phyloP scores from a whole-genome alignment of 2,888 invertebrate genomes.

The Lypha dubia region DNA sequence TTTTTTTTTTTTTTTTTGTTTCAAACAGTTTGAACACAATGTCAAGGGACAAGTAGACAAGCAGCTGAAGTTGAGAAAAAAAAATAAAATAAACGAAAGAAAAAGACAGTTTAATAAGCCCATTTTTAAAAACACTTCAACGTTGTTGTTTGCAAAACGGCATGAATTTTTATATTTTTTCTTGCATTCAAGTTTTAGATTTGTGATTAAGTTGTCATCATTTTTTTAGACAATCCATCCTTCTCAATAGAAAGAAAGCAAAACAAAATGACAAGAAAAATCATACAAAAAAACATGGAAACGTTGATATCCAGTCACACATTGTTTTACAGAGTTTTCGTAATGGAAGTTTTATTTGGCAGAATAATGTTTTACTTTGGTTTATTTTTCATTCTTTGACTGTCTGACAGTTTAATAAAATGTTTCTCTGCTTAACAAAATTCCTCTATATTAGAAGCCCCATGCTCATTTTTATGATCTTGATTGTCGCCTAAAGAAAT shows the following conservation, averaged over 20 bases:
- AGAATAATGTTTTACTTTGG: not conserved
- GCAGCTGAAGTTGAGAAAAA: slow-evolving; percentile 3
- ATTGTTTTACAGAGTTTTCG: too few species aligned
- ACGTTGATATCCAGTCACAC: too few species aligned
- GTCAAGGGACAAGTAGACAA: slow-evolving; percentile 54
- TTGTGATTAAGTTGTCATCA: slow-evolving; percentile 64
- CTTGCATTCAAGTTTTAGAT: slow-evolving; percentile 35
- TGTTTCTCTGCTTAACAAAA: too few species aligned
- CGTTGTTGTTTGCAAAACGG: slow-evolving; percentile 30
- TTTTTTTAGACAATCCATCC: slow-evolving; percentile 20
- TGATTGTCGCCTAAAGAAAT: too few species aligned
- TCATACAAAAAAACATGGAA: too few species aligned
- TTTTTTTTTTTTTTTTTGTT: slow-evolving; percentile 3
- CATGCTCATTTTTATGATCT: too few species aligned
- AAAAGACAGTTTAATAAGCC: slow-evolving; percentile 44
- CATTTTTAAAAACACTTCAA: slow-evolving; percentile 40
- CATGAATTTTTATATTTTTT: slow-evolving; percentile 29
- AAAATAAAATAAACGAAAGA: slow-evolving; percentile 30
- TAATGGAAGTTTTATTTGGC: not conserved
- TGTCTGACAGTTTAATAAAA: too few species aligned
- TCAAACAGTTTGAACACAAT: slow-evolving; percentile 25
- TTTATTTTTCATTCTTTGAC: too few species aligned
- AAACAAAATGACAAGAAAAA: slow-evolving; percentile 23
- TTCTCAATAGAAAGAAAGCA: slow-evolving; percentile 3
- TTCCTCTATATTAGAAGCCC: too few species aligned